phyloP scores from a whole-genome alignment of 2,797 vertebrate species.

The Gambelia wislizenii region DNA sequence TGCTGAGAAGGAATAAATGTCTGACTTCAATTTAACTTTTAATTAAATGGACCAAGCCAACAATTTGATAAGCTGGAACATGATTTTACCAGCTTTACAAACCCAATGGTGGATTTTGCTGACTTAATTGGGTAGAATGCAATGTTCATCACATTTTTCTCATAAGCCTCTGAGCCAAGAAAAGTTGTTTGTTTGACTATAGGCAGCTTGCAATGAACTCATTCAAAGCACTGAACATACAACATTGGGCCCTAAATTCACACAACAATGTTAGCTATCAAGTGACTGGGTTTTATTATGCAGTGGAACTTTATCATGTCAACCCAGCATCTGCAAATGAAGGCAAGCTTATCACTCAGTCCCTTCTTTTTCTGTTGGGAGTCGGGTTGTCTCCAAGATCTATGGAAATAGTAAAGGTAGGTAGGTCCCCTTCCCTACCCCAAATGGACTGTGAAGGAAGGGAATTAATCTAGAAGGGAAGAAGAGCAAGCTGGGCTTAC shows the following conservation, averaged over 20 bases:
- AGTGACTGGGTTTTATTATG: not conserved
- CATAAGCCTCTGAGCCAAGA: constrained; percentile 23
- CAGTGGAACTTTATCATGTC: not conserved
- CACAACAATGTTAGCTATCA: constrained; percentile 4
- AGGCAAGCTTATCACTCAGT: constrained; percentile 3
- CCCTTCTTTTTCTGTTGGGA: not conserved
- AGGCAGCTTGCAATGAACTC: not conserved
- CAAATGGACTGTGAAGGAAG: not conserved
- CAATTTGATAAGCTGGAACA: constrained; percentile 32
- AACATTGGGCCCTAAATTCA: not conserved
- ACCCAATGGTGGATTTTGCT: constrained; percentile 26
- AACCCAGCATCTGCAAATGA: constrained; percentile 2
- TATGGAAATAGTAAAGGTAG: not conserved
- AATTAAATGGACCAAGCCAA: constrained; percentile 31
- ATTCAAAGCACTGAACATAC: not conserved
- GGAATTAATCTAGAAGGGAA: not conserved
- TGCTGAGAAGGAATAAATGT: constrained; percentile 38
- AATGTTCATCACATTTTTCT: constrained; percentile 36
- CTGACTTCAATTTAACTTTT: constrained; percentile 49
- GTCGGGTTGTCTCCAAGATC: not conserved
- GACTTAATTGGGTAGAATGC: constrained; percentile 31
- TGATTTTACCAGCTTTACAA: constrained; percentile 43
- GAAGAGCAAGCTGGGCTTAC: not conserved
- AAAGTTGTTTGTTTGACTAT: constrained; percentile 16
- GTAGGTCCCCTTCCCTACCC: too few relatives aligned